Base-by-base conservation (phyloP, 2,113 vertebrate species). In the Trichomycterus rosablanca region DNA sequence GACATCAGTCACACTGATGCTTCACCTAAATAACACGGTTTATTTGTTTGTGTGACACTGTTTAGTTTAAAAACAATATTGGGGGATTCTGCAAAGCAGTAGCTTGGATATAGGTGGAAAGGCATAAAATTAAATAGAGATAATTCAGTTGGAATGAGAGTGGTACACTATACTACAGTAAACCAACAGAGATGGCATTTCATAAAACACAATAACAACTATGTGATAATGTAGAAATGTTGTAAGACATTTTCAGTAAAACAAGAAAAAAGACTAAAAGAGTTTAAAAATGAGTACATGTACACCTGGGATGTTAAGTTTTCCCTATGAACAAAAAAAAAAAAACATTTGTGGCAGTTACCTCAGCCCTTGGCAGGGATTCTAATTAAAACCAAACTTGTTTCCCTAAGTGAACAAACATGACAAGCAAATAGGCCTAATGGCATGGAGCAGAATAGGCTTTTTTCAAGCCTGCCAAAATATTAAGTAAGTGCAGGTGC, bases 401-500 rank as follows among this genome's bases (percentile, higher is more conserved):
- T 81, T 84, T 89, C 85, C 83, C 83, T 86, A 79, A 68, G 72
- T 78, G 82, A 83, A 78, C 84, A 87, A 88, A 87, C 83, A 86
- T 83, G 86, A 87, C 85, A 87, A 81, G 72, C 81, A 34, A n/a
- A 74, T 78, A 75, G 82, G 79, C 80, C 74, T 75, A 79, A 35
- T 23, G 44, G 30, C 22, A 28, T 49, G 28, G 34, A 18, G 58
- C 44, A 49, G 44, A 26, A 74, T 75, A 78, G 63, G 71, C 66
- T 80, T 81, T 83, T 71, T 60, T 73, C 71, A 73, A 62, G 59
- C 56, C 74, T 79, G 84, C 80, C 86, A 86, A 83, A 81, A 83
- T 71, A 82, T 86, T 87, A 87, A 93, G 83, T 87, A 87, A 87
- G 84, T 87, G 81, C 90, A 93, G 90, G 92, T 93, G 90, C 87